phyloP scores from a whole-genome alignment of 1,140 invertebrate species.

The Nilaparvata lugens region DNA sequence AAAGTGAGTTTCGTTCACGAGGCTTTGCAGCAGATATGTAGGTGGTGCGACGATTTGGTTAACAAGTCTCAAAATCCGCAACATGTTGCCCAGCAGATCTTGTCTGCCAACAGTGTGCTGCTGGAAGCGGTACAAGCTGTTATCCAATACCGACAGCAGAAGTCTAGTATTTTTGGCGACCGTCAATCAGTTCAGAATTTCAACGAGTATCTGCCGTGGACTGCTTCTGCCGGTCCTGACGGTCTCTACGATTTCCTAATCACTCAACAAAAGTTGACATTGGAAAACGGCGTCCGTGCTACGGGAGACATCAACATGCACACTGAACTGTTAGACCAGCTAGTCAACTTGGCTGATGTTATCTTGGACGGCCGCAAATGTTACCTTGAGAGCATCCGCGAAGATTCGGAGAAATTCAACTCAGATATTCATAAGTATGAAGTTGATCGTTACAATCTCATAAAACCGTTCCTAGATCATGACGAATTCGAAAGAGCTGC shows the following conservation, averaged over 20 bases:
- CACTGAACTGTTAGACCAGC: slow-evolving; percentile 54
- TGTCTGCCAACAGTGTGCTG: slow-evolving; percentile 40
- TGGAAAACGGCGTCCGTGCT: slow-evolving; percentile 46
- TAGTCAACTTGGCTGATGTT: slow-evolving; percentile 62
- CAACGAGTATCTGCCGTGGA: slow-evolving; percentile 56
- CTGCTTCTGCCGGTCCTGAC: slow-evolving; percentile 42
- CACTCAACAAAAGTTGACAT: slow-evolving; percentile 34
- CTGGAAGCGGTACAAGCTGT: slow-evolving; percentile 45
- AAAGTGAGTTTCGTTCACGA: slow-evolving; percentile 43
- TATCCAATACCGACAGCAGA: slow-evolving; percentile 46
- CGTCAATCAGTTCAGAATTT: slow-evolving; percentile 31
- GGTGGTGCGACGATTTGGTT: slow-evolving; percentile 41
- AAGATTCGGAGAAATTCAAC: slow-evolving; percentile 44
- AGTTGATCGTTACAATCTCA: slow-evolving; percentile 50
- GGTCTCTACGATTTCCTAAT: slow-evolving; percentile 43
- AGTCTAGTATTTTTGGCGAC: slow-evolving; percentile 40
- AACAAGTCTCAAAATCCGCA: slow-evolving; percentile 43
- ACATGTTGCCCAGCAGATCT: slow-evolving; percentile 43
- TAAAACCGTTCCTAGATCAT: slow-evolving; percentile 43
- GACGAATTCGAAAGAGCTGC: slow-evolving; percentile 70
- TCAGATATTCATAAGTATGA: slow-evolving; percentile 55
- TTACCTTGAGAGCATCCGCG: slow-evolving; percentile 58
- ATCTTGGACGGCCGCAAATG: slow-evolving; percentile 63
- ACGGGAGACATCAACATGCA: slow-evolving; percentile 40
- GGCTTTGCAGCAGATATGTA: slow-evolving; percentile 43